Percentiles rank a stretch among this genome's conserved stretches.
Conservation (phyloP, 1,140 invertebrate genomes). For the Brachionus angularis region DNA sequence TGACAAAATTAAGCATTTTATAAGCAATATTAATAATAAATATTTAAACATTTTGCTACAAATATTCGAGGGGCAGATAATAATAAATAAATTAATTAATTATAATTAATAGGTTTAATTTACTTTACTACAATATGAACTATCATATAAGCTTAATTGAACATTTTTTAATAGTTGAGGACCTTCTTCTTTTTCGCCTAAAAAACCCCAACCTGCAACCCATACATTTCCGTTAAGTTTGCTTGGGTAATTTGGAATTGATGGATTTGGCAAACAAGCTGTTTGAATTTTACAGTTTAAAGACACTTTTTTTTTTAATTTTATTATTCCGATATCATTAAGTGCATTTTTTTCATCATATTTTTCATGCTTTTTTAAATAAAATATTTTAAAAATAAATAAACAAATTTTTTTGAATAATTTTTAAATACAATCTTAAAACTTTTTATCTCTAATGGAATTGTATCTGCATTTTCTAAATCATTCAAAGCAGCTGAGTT, state of each 20-base stretch:
- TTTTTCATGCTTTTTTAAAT: not conserved
- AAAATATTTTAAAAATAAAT: not conserved
- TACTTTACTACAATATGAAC: not conserved
- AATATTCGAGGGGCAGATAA: too few relatives aligned
- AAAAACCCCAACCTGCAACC: not conserved
- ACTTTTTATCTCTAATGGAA: not conserved
- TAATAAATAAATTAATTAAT: too few relatives aligned
- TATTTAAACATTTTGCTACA: too few relatives aligned
- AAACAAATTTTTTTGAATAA: not conserved
- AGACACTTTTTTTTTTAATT: not conserved
- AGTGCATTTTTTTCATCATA: not conserved
- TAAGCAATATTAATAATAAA: too few relatives aligned
- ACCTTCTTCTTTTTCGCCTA: not conserved
- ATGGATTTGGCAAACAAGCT: not conserved
- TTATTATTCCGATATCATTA: constrained; percentile 3
- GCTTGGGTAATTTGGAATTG: not conserved
- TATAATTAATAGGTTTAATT: not conserved
- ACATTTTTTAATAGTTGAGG: not conserved
- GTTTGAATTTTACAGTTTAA: not conserved
- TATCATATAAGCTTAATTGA: constrained; percentile 6
- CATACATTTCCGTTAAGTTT: not conserved
- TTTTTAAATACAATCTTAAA: not conserved
- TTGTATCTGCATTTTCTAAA: constrained; percentile 12
- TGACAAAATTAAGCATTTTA: too few relatives aligned
- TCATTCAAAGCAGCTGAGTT: not conserved